These are phyloP conservation scores for Vanessa tameamea DNA, from an alignment of 1,140 invertebrate species.

Conservation along the genomic window DNA sequence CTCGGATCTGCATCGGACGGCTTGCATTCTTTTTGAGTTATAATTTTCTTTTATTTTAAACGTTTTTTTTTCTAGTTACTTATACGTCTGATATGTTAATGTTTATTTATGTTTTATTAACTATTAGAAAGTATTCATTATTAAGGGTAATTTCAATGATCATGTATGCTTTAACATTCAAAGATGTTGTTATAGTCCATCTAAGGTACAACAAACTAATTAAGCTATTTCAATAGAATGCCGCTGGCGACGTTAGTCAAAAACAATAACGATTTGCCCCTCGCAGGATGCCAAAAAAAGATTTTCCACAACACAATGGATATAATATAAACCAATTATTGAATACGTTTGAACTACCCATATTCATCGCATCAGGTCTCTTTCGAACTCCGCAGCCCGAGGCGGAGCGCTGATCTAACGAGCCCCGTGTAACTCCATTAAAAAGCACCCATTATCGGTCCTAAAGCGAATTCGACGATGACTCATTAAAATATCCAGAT, in stretches of 20 bases:
- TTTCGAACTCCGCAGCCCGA: constrained; percentile 34
- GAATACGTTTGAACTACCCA: constrained; percentile 21
- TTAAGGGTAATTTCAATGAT: no score
- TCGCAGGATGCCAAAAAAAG: constrained; percentile 20
- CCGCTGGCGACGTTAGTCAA: background rate
- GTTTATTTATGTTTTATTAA: background rate
- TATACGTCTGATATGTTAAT: background rate
- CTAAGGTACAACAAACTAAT: background rate
- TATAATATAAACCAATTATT: constrained; percentile 26
- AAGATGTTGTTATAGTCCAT: background rate
- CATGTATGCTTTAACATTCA: background rate
- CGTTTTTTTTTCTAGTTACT: background rate
- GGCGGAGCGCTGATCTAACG: constrained; percentile 31
- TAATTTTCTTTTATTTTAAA: constrained; percentile 17
- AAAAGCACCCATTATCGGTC: constrained; percentile 51
- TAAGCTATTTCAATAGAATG: background rate
- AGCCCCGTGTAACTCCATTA: constrained; percentile 37
- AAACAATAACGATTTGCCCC: constrained; percentile 4
- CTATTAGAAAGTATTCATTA: no score
- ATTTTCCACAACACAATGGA: constrained; percentile 18
- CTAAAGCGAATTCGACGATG: constrained; percentile 58
- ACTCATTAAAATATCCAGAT: constrained; percentile 75
- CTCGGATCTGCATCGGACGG: constrained; percentile 48
- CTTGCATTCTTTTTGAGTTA: constrained; percentile 30
- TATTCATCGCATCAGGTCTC: background rate